Conservation (phyloP, 2,113 vertebrate genomes). For the Platycercus adscitus region DNA sequence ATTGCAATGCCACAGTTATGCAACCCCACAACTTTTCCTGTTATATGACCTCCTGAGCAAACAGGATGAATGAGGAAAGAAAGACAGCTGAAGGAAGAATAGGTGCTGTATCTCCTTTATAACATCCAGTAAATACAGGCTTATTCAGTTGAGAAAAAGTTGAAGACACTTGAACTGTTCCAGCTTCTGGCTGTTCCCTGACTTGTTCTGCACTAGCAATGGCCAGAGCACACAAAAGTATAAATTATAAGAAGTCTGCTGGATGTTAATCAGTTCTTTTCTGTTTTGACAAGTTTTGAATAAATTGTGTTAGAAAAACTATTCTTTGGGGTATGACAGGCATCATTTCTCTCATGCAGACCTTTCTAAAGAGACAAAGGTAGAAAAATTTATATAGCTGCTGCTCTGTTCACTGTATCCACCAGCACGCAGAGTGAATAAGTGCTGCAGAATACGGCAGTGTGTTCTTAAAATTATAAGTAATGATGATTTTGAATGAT, state of each 20-base stretch:
- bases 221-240: not conserved
- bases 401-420: not conserved
- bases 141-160: not conserved
- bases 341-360: not conserved
- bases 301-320: not conserved
- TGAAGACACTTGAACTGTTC: not conserved
- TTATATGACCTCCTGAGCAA: not conserved
- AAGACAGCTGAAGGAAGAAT: not conserved
- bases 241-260: not conserved
- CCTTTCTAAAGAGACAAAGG: not conserved
- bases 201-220: not conserved
- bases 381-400: not conserved
- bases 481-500: constrained; percentile 11
- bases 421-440: not conserved
- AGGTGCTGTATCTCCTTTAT: rapidly evolving
- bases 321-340: not conserved
- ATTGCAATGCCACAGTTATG: not conserved
- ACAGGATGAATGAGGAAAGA: not conserved
- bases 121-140: not conserved
- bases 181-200: not conserved
- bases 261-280: not conserved
- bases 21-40: not conserved
- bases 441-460: not conserved
- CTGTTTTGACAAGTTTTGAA: not conserved
- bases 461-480: not conserved